Evolutionary conservation across 1,140 invertebrate species (phyloP).

Genomic region (Calycopis cecrops): DNA sequence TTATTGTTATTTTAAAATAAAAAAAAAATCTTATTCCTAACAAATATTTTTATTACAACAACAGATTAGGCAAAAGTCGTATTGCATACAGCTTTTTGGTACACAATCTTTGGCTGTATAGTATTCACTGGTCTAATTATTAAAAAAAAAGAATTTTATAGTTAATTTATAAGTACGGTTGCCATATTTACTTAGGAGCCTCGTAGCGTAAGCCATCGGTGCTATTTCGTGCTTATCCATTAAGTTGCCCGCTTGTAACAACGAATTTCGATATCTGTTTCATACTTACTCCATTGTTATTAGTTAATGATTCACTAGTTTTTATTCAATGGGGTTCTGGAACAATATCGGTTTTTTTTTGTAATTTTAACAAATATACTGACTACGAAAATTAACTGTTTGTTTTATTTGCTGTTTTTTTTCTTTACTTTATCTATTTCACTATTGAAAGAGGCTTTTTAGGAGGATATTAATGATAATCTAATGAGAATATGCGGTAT

Average conservation of each 20-base stretch:
- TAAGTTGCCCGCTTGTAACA: constrained; percentile 40
- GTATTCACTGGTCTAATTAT: not conserved
- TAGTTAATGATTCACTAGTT: constrained; percentile 45
- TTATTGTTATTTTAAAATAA: no score
- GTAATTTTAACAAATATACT: constrained; percentile 71
- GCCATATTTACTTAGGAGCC: constrained; percentile 41
- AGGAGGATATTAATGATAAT: no score
- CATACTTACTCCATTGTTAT: constrained; percentile 67
- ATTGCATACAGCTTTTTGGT: not conserved
- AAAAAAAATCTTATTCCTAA: no score
- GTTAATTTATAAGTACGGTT: constrained; percentile 26
- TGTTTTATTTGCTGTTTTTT: constrained; percentile 22
- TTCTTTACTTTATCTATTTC: no score
- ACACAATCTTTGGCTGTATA: constrained; percentile 9
- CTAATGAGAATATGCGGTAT: no score
- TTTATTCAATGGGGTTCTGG: constrained; percentile 70
- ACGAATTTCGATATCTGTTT: constrained; percentile 64
- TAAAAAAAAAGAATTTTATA: constrained; percentile 13
- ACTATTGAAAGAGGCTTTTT: no score
- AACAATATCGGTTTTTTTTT: constrained; percentile 62
- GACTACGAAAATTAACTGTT: constrained; percentile 43
- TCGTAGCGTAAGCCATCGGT: constrained; percentile 27
- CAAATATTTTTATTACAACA: no score
- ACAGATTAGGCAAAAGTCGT: not conserved
- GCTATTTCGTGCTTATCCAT: constrained; percentile 38